A percentile compares a stretch with the other conserved stretches of the same genome.
Conservation (phyloP, 2,888 invertebrate genomes). For the Amiota mariae region DNA sequence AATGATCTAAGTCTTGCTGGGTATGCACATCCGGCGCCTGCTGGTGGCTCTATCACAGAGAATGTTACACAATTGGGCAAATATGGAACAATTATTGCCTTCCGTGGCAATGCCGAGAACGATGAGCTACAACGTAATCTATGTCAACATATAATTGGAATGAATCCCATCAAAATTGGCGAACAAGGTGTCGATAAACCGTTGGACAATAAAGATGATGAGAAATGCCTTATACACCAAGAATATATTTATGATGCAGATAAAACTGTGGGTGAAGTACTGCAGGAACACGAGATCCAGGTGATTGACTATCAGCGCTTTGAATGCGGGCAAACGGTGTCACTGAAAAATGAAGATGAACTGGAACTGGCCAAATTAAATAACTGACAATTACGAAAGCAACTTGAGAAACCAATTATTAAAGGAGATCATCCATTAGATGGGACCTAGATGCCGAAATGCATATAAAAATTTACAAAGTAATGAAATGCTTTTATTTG, state of each 20-base stretch:
- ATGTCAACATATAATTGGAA: slow-evolving; percentile 94
- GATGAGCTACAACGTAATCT: slow-evolving; percentile 80
- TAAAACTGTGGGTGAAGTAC: slow-evolving; percentile 82
- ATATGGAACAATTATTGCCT: slow-evolving; percentile 88
- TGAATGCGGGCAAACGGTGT: slow-evolving; percentile 84
- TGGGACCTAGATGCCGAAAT: slow-evolving; percentile 40
- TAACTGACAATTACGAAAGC: slow-evolving; percentile 51
- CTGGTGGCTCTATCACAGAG: slow-evolving; percentile 61
- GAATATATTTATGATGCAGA: slow-evolving; percentile 88
- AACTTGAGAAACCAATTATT: slow-evolving; percentile 34
- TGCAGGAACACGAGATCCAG: slow-evolving; percentile 79
- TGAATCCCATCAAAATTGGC: slow-evolving; percentile 87
- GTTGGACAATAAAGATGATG: slow-evolving; percentile 81
- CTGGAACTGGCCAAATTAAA: slow-evolving; percentile 59
- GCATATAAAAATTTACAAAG: slow-evolving; percentile 20
- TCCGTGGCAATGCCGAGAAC: slow-evolving; percentile 75
- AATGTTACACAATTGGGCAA: slow-evolving; percentile 81
- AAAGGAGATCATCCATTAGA: slow-evolving; percentile 21
- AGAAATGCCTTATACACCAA: slow-evolving; percentile 87
- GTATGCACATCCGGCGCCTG: slow-evolving; percentile 84
- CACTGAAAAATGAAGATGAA: slow-evolving; percentile 53
- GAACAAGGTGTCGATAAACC: slow-evolving; percentile 78
- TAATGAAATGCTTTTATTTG: slow-evolving; percentile 21
- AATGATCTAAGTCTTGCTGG: slow-evolving; percentile 78
- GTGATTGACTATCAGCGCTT: slow-evolving; percentile 89